A percentile compares a stretch with the other conserved stretches of the same genome.
These are phyloP conservation scores for Paedocypris sp. DNA, from an alignment of 2,113 vertebrate species.

Conservation along the genomic window DNA sequence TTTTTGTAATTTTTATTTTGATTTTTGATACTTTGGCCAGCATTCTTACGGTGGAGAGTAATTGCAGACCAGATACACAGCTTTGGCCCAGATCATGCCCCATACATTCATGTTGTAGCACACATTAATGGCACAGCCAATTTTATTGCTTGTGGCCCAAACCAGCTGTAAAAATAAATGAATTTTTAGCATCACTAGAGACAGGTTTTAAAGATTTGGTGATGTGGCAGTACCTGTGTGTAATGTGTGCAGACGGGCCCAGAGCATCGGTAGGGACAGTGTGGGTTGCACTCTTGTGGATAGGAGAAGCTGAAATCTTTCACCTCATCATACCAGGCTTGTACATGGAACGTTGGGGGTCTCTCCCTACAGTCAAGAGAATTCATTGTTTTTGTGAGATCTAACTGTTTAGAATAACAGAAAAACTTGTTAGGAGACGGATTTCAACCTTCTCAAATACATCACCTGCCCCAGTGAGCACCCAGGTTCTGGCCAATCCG, in stretches of 20 bases:
- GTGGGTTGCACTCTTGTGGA: constrained; percentile 87
- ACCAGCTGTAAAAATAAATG: constrained; percentile 74
- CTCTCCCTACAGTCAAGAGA: constrained; percentile 72
- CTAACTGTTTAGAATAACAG: too few species aligned
- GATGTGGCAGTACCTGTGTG: constrained; percentile 74
- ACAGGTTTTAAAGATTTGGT: not conserved
- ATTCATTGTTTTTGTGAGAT: too few species aligned
- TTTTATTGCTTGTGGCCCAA: constrained; percentile 91
- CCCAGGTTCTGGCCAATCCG: constrained; percentile 96
- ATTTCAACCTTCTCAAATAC: not conserved
- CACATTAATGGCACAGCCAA: constrained; percentile 92
- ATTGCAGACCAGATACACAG: constrained; percentile 95
- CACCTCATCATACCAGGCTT: constrained; percentile 98
- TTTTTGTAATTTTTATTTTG: not conserved
- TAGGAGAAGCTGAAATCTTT: constrained; percentile 84
- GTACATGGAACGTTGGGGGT: constrained; percentile 89
- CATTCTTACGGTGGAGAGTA: constrained; percentile 92
- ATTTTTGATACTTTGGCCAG: not conserved
- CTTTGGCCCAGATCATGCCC: constrained; percentile 97
- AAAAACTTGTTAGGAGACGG: not conserved
- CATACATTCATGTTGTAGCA: constrained; percentile 99
- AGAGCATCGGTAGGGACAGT: constrained; percentile 88
- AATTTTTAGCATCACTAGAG: too few species aligned
- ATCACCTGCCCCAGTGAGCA: constrained; percentile 91
- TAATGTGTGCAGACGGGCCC: constrained; percentile 98